Conservation (phyloP, 64 coral and sea anemone species). For the Hydrozoanthus tunicans region DNA sequence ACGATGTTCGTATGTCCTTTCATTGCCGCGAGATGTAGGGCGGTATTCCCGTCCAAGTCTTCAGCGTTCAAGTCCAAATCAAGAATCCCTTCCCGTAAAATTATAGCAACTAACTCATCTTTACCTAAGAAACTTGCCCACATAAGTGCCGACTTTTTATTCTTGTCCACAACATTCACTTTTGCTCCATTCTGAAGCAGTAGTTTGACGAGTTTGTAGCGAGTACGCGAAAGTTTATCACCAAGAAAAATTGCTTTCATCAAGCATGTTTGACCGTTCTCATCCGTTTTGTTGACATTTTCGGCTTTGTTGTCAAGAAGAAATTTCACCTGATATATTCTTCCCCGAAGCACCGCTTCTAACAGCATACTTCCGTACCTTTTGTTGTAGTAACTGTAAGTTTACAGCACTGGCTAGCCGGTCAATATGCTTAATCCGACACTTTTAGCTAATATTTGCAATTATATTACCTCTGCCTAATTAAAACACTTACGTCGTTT, state of each 20-base stretch:
- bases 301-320: conserved; percentile 72
- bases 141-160: conserved; percentile 70
- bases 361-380: conserved; percentile 54
- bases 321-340: conserved; percentile 90
- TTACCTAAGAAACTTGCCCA: conserved; percentile 71
- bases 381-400: not conserved
- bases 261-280: conserved; percentile 75
- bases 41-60: conserved; percentile 76
- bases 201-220: conserved; percentile 79
- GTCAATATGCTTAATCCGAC: not conserved
- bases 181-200: conserved; percentile 72
- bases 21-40: conserved; percentile 72
- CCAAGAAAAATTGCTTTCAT: conserved; percentile 90
- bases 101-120: conserved; percentile 55
- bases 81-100: conserved; percentile 65
- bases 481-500: conserved; percentile 1
- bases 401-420: too few relatives aligned
- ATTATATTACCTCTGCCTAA: not conserved
- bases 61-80: conserved; percentile 79
- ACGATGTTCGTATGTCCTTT: conserved; percentile 61
- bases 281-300: conserved; percentile 83
- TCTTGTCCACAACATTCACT: conserved; percentile 74
- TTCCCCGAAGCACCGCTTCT: conserved; percentile 72
- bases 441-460: not conserved
- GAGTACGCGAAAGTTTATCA: conserved; percentile 79